These are phyloP conservation scores for Tanytarsus gracilentus DNA, from an alignment of 2,888 invertebrate species.

Conservation along the genomic window DNA sequence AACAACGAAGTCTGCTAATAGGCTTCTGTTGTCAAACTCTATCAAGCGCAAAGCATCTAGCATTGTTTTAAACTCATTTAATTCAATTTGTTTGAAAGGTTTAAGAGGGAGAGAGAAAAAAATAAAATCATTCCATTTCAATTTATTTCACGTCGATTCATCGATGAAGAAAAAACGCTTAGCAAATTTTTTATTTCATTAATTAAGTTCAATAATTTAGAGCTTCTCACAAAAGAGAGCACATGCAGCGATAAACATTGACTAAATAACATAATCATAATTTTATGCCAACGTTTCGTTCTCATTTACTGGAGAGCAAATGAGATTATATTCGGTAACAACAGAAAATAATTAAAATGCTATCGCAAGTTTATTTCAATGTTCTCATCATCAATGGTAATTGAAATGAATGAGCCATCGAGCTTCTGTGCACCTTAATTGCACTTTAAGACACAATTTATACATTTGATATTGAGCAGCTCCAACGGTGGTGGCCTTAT, in stretches of 20 bases:
- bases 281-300: no score
- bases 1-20: conserved; percentile 2
- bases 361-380: conserved; percentile 1
- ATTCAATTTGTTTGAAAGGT: neutral
- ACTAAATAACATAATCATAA: conserved; percentile 10
- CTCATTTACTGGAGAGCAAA: no score
- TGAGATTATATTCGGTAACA: neutral
- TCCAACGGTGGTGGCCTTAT: neutral
- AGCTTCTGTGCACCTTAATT: conserved; percentile 17
- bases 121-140: neutral
- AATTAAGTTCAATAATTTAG: conserved; percentile 9
- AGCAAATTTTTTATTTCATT: neutral
- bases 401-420: neutral
- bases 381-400: conserved; percentile 5
- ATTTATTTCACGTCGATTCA: neutral
- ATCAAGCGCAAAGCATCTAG: no score
- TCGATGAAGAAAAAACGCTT: no score
- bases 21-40: neutral
- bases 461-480: neutral
- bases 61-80: no score
- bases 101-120: neutral
- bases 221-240: neutral
- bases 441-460: conserved; percentile 1
- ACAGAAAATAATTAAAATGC: conserved; percentile 7
- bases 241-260: neutral